Conservation (phyloP, 2,888 invertebrate species). For the Tuberolachnus salignus region DNA sequence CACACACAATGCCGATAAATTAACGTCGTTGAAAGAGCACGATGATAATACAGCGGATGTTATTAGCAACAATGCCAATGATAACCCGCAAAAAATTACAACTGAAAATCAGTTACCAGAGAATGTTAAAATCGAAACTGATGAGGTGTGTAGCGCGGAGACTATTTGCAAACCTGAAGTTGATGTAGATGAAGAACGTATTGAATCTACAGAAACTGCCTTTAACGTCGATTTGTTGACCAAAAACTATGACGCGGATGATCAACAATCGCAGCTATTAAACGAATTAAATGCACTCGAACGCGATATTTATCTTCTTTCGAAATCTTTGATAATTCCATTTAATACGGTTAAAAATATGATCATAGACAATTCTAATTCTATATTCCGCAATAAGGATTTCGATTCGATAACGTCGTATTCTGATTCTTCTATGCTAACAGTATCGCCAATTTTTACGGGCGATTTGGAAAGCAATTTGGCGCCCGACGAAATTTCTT, state of each 20-base stretch:
- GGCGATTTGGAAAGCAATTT: too few relatives aligned
- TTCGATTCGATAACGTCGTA: neutral
- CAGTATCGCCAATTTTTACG: too few relatives aligned
- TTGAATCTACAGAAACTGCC: neutral
- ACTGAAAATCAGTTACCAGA: too few relatives aligned
- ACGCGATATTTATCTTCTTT: neutral
- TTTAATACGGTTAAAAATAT: too few relatives aligned
- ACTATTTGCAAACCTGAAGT: neutral
- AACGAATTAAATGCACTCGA: neutral
- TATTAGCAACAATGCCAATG: too few relatives aligned
- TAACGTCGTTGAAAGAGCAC: neutral
- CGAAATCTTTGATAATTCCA: neutral
- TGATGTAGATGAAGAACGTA: neutral
- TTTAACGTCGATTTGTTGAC: neutral
- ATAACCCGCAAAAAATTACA: too few relatives aligned
- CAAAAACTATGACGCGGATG: too few relatives aligned
- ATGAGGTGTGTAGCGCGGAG: neutral
- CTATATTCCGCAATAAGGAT: slow-evolving; percentile 10
- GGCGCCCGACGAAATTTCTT: too few relatives aligned
- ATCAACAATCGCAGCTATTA: neutral
- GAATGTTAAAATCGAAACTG: too few relatives aligned
- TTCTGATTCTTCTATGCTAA: too few relatives aligned
- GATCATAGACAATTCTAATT: neutral
- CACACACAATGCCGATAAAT: neutral
- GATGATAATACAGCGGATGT: too few relatives aligned